These are phyloP conservation scores for Sphenopsis melanotis DNA, from an alignment of 2,797 vertebrate genomes.

Conservation along the genomic window DNA sequence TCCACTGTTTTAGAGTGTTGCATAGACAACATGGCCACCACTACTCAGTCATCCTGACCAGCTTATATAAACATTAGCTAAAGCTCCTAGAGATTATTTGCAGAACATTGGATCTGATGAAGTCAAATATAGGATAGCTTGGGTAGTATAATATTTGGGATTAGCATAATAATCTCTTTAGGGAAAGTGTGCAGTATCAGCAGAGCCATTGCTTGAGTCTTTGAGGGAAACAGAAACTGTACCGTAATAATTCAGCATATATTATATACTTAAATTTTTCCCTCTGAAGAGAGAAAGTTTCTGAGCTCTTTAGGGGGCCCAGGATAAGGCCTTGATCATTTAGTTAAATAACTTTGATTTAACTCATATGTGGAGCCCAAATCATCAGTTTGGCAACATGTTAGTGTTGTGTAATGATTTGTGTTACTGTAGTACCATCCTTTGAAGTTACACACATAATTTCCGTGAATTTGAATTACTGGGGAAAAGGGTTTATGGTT, in stretches of 20 bases:
- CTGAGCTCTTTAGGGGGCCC: background rate
- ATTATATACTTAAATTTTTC: background rate
- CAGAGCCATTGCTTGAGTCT: conserved; percentile 67
- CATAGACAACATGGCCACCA: background rate
- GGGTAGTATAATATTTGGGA: conserved; percentile 89
- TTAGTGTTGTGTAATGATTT: background rate
- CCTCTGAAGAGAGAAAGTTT: background rate
- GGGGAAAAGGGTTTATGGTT: background rate
- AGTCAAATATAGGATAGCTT: conserved; percentile 82
- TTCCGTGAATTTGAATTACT: background rate
- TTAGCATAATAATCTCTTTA: conserved; percentile 96
- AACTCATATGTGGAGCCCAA: background rate
- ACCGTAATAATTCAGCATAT: conserved; percentile 36
- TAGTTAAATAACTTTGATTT: background rate
- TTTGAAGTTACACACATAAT: background rate
- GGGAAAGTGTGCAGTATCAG: conserved; percentile 89
- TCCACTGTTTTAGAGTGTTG: background rate
- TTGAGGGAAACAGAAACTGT: conserved; percentile 26
- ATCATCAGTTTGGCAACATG: background rate
- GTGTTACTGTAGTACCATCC: background rate
- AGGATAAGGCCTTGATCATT: background rate
- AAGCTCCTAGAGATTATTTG: conserved; percentile 80
- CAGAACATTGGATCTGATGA: conserved; percentile 85
- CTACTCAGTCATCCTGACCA: conserved; percentile 26
- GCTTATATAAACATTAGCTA: conserved; percentile 70